Conservation (phyloP, 2,888 invertebrate species). For the Mechanitis mazaeus region DNA sequence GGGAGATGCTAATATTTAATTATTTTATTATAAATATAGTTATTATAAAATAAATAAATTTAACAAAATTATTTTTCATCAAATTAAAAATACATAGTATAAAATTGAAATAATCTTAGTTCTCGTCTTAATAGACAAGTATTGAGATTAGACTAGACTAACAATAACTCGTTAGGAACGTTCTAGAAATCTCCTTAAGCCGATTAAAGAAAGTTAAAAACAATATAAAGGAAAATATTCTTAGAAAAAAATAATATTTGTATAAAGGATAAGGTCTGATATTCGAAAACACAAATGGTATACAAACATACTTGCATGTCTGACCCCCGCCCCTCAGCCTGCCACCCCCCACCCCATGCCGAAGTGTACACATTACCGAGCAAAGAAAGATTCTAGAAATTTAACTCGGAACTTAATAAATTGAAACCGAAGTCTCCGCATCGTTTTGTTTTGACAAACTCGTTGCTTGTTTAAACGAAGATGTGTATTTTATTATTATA, state of each 20-base stretch:
- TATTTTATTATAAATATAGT: too few species aligned
- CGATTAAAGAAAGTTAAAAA: too few species aligned
- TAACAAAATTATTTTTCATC: too few species aligned
- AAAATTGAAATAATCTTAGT: too few species aligned
- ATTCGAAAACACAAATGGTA: constrained; percentile 7
- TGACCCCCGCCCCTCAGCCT: neutral
- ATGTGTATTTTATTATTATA: neutral
- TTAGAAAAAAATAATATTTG: neutral
- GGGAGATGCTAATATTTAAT: too few species aligned
- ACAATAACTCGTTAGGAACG: too few species aligned
- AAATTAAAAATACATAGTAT: too few species aligned
- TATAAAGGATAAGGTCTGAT: neutral
- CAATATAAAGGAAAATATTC: too few species aligned
- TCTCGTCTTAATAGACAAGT: too few species aligned
- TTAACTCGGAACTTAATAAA: neutral
- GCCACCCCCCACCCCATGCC: constrained; percentile 4
- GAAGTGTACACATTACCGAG: constrained; percentile 8
- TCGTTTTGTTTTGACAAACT: neutral
- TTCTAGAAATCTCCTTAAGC: too few species aligned
- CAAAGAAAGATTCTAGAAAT: neutral
- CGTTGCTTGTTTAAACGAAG: neutral
- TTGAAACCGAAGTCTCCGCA: neutral
- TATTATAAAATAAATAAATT: too few species aligned
- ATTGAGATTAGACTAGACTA: too few species aligned
- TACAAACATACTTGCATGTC: constrained; percentile 6